phyloP scores from a whole-genome alignment of 2,113 vertebrate genomes.

The Carlito syrichta region DNA sequence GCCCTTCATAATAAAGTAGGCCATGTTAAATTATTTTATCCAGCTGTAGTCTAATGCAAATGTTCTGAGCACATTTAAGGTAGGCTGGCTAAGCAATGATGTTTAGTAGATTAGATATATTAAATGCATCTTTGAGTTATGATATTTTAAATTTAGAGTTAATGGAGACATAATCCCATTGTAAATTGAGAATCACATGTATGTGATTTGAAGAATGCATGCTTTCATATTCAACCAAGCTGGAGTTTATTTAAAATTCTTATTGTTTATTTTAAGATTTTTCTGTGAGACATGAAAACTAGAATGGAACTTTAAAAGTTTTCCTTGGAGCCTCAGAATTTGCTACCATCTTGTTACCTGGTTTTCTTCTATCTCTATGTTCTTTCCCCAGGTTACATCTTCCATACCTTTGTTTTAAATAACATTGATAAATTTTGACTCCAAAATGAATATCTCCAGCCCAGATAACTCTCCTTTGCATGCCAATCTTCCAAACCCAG shows the following conservation, averaged over 20 bases:
- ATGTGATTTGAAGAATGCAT: background rate
- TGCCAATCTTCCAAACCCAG: background rate
- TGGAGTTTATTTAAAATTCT: background rate
- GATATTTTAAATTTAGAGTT: background rate
- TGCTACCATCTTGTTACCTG: background rate
- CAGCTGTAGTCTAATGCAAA: background rate
- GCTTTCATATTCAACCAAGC: background rate
- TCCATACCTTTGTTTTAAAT: background rate
- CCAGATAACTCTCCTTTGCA: background rate
- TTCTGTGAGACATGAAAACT: background rate
- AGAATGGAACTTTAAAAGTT: background rate
- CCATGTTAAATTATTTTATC: background rate
- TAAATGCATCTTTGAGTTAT: background rate
- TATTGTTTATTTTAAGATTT: background rate
- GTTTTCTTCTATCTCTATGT: background rate
- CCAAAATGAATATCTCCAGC: background rate
- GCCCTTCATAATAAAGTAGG: background rate
- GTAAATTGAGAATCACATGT: background rate
- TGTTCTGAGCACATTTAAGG: background rate
- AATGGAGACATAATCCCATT: background rate
- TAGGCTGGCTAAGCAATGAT: background rate
- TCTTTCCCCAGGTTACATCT: background rate
- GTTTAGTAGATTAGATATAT: background rate
- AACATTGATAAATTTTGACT: background rate
- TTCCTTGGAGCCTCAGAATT: background rate